Conservation (phyloP, 2,797 vertebrate genomes). For the Dromococcyx pavoninus region DNA sequence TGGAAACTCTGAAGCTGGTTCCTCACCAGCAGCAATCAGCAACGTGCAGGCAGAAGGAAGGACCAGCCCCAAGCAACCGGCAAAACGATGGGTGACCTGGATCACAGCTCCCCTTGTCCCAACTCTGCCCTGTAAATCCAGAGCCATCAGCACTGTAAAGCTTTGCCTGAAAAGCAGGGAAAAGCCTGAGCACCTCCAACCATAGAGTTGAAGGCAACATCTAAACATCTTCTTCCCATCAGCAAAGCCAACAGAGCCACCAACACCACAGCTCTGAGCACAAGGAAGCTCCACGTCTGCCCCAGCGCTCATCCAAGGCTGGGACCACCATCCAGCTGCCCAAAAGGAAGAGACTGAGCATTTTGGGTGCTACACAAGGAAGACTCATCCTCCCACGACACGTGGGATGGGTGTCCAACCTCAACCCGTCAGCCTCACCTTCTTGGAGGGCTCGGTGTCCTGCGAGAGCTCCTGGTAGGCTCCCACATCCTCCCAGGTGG, state of each 20-base stretch:
- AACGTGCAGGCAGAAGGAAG: neutral
- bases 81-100: neutral
- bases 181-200: neutral
- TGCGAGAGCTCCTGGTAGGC: conserved; percentile 83
- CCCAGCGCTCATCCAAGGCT: neutral
- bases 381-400: neutral
- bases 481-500: conserved; percentile 91
- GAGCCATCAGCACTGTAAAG: neutral
- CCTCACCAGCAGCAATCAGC: neutral
- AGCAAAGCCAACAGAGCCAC: neutral
- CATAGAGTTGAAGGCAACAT: neutral
- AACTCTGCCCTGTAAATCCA: neutral
- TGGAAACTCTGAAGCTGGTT: neutral
- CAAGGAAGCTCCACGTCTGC: neutral
- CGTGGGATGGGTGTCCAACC: rapidly evolving
- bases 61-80: neutral
- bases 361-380: neutral
- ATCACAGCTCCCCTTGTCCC: neutral
- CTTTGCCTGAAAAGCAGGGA: neutral
- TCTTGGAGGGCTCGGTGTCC: conserved; percentile 65
- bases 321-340: neutral
- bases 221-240: neutral
- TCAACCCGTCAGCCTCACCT: conserved; percentile 75
- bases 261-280: too few relatives aligned
- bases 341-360: rapidly evolving